Evolutionary conservation across 1,140 invertebrate species (phyloP).

Genomic region (Drosophila oshimai): DNA sequence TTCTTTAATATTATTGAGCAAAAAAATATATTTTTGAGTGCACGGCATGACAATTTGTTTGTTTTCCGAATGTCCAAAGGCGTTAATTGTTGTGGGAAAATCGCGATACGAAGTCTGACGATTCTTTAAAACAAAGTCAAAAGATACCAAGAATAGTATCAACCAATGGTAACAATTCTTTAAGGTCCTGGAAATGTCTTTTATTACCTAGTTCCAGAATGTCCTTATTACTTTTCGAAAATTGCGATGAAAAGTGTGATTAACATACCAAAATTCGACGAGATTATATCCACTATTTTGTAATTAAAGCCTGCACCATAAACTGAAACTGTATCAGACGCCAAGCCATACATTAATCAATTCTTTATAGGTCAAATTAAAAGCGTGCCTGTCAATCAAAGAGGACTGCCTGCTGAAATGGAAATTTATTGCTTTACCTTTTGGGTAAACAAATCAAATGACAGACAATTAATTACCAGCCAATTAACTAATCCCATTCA

Average conservation of each 20-base stretch:
- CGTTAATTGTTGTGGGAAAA: not conserved
- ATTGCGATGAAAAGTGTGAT: not conserved
- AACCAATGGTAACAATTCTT: no score
- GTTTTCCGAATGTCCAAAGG: slow-evolving; percentile 7
- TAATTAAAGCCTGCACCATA: no score
- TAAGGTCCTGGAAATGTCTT: no score
- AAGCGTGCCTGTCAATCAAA: not conserved
- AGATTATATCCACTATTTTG: no score
- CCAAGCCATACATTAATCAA: not conserved
- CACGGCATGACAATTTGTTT: slow-evolving; percentile 41
- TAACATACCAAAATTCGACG: no score
- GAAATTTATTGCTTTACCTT: not conserved
- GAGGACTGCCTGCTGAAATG: not conserved
- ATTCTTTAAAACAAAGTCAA: no score
- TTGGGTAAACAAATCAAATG: slow-evolving; percentile 1
- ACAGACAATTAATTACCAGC: not conserved
- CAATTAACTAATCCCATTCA: not conserved
- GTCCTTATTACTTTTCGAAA: no score
- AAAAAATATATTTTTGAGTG: not conserved
- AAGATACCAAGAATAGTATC: no score
- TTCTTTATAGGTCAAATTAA: not conserved
- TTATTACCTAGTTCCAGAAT: no score
- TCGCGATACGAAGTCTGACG: not conserved
- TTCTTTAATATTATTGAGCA: not conserved
- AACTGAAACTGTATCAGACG: no score